Percentiles rank a stretch among this genome's conserved stretches.
Conservation (phyloP, 2,888 invertebrate genomes). For the Schizotus pectinicornis region DNA sequence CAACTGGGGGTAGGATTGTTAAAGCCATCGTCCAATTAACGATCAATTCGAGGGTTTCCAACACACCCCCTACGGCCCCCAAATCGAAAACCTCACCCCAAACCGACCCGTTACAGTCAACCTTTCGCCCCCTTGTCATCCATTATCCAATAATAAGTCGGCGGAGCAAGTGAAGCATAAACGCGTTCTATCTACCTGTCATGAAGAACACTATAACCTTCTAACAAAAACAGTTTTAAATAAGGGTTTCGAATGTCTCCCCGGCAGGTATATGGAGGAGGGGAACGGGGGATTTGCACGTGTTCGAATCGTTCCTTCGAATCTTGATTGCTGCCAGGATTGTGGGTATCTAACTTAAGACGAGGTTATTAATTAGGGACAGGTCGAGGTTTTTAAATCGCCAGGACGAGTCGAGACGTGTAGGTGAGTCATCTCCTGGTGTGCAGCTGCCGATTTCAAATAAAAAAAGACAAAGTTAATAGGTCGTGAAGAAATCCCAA, state of each 20-base stretch:
- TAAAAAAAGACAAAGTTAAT: constrained; percentile 19
- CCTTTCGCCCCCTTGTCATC: constrained; percentile 43
- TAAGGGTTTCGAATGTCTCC: constrained; percentile 49
- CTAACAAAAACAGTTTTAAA: constrained; percentile 48
- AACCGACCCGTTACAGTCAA: constrained; percentile 35
- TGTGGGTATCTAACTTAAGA: constrained; percentile 10
- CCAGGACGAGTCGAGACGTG: constrained; percentile 18
- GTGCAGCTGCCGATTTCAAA: constrained; percentile 20
- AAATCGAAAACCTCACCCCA: constrained; percentile 46
- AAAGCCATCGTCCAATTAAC: too few relatives aligned
- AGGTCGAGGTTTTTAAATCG: constrained; percentile 25
- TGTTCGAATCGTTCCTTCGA: constrained; percentile 43
- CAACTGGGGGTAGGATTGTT: too few relatives aligned
- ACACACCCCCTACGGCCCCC: constrained; percentile 41
- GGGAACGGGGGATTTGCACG: constrained; percentile 39
- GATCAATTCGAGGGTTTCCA: not conserved
- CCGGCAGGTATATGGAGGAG: constrained; percentile 32
- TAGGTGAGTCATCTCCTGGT: constrained; percentile 20
- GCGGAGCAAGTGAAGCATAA: constrained; percentile 56
- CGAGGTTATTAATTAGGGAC: constrained; percentile 11
- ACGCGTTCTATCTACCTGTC: constrained; percentile 52
- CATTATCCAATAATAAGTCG: constrained; percentile 55
- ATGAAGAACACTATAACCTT: constrained; percentile 48
- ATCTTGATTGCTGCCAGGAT: not conserved
- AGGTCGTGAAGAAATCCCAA: constrained; percentile 24